Evolutionary conservation across 2,888 invertebrate species (phyloP).

Genomic region (Sarcophaga caerulescens): DNA sequence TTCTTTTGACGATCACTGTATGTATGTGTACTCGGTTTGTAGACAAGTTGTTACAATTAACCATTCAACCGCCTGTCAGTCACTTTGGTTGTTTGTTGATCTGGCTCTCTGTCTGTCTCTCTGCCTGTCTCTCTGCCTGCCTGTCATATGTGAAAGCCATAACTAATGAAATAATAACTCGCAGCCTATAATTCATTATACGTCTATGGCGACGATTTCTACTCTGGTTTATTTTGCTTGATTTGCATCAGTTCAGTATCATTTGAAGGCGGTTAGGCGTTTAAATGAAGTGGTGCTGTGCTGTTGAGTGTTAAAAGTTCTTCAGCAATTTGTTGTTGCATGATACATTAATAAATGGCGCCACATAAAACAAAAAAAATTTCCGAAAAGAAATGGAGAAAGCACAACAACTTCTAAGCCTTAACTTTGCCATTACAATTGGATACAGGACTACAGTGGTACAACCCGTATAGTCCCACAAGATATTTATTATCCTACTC

Average conservation of each 20-base stretch:
- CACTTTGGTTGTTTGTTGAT: no score
- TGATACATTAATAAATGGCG: constrained; percentile 67
- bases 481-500: constrained; percentile 13
- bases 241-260: not conserved
- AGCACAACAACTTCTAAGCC: constrained; percentile 15
- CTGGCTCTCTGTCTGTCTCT: not conserved
- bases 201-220: constrained; percentile 4
- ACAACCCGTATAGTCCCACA: not conserved
- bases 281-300: not conserved
- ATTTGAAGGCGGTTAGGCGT: not conserved
- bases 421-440: constrained; percentile 10
- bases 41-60: constrained; percentile 16
- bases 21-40: not conserved
- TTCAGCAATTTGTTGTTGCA: constrained; percentile 19
- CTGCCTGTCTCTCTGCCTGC: not conserved
- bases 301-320: constrained; percentile 54
- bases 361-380: constrained; percentile 36
- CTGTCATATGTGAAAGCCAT: constrained; percentile 37
- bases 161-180: constrained; percentile 48
- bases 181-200: constrained; percentile 50
- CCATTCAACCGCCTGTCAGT: not conserved
- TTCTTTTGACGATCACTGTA: no score
- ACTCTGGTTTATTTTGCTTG: constrained; percentile 13
- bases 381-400: not conserved
- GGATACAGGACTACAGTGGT: not conserved